Evolutionary conservation across 2,888 invertebrate species (phyloP).

Genomic region (Ernsta delagoae): DNA sequence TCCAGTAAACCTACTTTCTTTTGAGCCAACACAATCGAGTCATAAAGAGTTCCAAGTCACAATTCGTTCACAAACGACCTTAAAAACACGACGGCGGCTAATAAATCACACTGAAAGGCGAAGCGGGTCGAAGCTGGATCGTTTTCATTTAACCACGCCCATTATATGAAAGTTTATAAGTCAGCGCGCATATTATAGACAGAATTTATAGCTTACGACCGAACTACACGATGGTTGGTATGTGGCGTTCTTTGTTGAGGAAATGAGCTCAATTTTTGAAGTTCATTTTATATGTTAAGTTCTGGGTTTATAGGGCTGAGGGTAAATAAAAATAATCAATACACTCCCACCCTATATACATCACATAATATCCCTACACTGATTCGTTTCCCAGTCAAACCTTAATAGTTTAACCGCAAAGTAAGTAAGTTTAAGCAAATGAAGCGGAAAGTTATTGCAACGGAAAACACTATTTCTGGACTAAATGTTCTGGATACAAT

Average conservation of each 20-base stretch:
- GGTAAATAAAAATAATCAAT: no score
- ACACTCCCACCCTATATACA: no score
- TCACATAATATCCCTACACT: no score
- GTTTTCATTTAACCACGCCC: slow-evolving; percentile 11
- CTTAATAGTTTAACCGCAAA: no score
- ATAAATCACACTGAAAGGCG: slow-evolving; percentile 13
- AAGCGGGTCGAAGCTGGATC: slow-evolving; percentile 8
- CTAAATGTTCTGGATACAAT: no score
- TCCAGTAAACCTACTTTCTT: slow-evolving; percentile 9
- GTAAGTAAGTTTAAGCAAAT: no score
- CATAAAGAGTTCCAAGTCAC: neutral
- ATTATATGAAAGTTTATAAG: slow-evolving; percentile 16
- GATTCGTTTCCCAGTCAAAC: no score
- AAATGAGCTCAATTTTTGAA: neutral
- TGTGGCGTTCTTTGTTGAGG: neutral
- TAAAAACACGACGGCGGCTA: slow-evolving; percentile 12
- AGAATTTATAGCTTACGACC: slow-evolving; percentile 4
- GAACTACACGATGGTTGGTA: neutral
- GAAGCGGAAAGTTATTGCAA: no score
- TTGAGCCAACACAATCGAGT: neutral
- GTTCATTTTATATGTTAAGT: neutral
- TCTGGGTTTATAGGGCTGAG: no score
- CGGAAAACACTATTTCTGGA: no score
- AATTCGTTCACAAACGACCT: slow-evolving; percentile 20
- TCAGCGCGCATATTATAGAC: slow-evolving; percentile 15